A percentile compares a stretch with the other conserved stretches of the same genome.
Evolutionary conservation across 37 sponge, comb jelly and placozoan species (phyloP).

Genomic region (Halisarca cf. caerulea): DNA sequence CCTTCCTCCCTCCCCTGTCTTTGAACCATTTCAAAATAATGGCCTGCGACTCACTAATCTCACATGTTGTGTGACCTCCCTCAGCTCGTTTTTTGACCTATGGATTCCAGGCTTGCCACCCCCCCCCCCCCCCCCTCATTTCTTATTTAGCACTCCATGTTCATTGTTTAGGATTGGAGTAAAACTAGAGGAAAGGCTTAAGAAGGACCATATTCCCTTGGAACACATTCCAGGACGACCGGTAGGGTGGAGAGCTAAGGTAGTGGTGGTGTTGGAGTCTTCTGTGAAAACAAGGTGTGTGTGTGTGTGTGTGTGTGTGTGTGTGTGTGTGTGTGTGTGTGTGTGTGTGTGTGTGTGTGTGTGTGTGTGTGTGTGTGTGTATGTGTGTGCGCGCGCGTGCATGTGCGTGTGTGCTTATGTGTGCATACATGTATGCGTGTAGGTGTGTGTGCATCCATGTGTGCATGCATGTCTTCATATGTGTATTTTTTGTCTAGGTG

Average conservation of each 20-base stretch:
- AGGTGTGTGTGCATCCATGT: constrained; percentile 13
- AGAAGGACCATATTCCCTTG: constrained; percentile 48
- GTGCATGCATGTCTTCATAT: constrained; percentile 14
- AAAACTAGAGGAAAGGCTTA: constrained; percentile 32
- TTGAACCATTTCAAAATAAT: too few relatives aligned
- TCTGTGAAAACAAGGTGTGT: constrained; percentile 70
- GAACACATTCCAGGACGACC: constrained; percentile 68
- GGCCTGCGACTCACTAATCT: too few relatives aligned
- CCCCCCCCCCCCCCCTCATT: not conserved
- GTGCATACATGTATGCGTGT: constrained; percentile 16
- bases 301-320: constrained; percentile 18
- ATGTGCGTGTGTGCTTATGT: constrained; percentile 30
- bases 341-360: constrained; percentile 24
- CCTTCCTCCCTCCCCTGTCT: too few relatives aligned
- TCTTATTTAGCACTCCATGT: not conserved
- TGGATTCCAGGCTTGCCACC: not conserved
- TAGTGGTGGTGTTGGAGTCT: constrained; percentile 63
- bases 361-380: constrained; percentile 28
- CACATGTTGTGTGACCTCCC: too few relatives aligned
- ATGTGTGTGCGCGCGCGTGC: constrained; percentile 25
- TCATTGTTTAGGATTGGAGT: constrained; percentile 28
- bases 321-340: constrained; percentile 29
- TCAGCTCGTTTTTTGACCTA: too few relatives aligned
- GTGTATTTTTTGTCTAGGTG: constrained; percentile 24
- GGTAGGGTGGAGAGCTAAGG: constrained; percentile 76